Conservation (phyloP, 2,797 vertebrate species). For the Brachymystax lenok region DNA sequence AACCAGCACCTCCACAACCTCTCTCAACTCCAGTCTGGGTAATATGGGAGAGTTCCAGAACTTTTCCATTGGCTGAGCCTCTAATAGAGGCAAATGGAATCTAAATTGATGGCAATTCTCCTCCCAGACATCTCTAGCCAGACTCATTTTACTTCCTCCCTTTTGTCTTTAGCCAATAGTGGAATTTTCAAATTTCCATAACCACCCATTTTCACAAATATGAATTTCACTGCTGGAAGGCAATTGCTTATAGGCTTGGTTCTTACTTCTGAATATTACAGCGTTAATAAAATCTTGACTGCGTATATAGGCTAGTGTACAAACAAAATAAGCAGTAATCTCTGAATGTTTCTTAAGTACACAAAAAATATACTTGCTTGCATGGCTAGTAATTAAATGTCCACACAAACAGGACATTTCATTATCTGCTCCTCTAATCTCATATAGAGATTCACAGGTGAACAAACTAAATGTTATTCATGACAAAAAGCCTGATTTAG, state of each 20-base stretch:
- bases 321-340: background rate
- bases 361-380: background rate
- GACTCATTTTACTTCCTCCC: background rate
- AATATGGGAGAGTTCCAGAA: background rate
- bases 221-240: background rate
- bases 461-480: background rate
- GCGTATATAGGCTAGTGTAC: background rate
- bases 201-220: background rate
- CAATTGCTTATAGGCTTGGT: background rate
- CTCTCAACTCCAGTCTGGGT: background rate
- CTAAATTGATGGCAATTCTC: background rate
- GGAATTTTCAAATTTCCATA: background rate
- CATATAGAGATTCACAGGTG: background rate
- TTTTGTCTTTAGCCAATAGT: slow-evolving; percentile 1
- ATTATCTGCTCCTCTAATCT: background rate
- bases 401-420: background rate
- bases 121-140: slow-evolving; percentile 5
- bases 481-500: background rate
- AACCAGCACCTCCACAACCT: background rate
- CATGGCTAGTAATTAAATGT: background rate
- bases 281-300: background rate
- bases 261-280: background rate
- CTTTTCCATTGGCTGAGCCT: background rate
- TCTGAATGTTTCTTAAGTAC: background rate
- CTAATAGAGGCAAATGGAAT: background rate